A percentile compares a stretch with the other conserved stretches of the same genome.
Evolutionary conservation across 2,113 vertebrate species (phyloP).

Genomic region (Choloepus hoffmanni): DNA sequence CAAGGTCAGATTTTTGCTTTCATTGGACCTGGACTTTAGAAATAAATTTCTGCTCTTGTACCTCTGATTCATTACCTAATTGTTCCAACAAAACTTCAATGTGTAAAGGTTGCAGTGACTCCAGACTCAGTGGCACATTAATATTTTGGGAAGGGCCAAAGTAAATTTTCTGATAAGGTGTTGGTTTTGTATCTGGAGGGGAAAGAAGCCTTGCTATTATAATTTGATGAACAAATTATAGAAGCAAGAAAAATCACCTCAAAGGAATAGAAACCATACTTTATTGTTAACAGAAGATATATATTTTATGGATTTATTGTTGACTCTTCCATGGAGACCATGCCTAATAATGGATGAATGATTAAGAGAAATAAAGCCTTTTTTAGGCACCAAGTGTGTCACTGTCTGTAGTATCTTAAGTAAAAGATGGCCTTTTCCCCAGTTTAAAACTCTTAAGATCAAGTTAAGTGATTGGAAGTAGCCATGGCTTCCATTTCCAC

Average conservation of each 20-base stretch:
- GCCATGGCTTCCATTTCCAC: neutral
- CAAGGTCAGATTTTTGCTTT: conserved; percentile 8
- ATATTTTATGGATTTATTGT: conserved; percentile 71
- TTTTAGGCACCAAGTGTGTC: neutral
- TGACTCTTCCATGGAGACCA: conserved; percentile 43
- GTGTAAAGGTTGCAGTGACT: conserved; percentile 11
- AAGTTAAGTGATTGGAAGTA: neutral
- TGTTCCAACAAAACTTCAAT: neutral
- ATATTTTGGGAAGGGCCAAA: conserved; percentile 57
- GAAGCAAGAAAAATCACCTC: neutral
- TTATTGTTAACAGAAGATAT: conserved; percentile 33
- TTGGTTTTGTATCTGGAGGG: conserved; percentile 29
- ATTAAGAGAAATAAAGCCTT: conserved; percentile 1
- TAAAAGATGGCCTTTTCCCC: neutral
- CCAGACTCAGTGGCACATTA: neutral
- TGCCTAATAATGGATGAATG: conserved; percentile 62
- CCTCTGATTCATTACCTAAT: neutral
- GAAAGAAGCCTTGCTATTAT: conserved; percentile 52
- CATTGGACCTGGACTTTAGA: conserved; percentile 25
- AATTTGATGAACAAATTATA: conserved; percentile 52
- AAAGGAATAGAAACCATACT: neutral
- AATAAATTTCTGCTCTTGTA: neutral
- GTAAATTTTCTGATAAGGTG: conserved; percentile 54
- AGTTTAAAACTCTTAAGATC: neutral
- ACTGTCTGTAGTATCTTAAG: neutral